Conservation (phyloP, 2,113 vertebrate species). For the Corythoichthys intestinalis region DNA sequence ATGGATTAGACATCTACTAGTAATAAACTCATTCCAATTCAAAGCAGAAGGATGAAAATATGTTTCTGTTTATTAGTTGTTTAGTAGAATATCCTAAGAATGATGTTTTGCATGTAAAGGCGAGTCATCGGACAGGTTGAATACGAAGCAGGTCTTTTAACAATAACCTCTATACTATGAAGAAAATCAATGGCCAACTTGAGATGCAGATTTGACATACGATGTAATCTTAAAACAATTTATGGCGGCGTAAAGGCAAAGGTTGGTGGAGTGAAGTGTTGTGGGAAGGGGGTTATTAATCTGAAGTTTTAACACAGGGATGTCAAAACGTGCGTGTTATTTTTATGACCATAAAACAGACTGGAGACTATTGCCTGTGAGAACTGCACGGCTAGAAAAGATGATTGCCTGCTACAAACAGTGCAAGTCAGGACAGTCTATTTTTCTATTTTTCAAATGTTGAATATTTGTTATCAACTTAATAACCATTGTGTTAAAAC, state of each 20-base stretch:
- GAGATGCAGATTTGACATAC: conserved; percentile 18
- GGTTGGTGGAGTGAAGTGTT: background rate
- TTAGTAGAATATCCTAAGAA: no score
- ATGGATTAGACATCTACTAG: no score
- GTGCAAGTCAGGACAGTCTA: no score
- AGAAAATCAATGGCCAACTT: conserved; percentile 12
- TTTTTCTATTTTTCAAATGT: no score
- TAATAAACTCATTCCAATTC: no score
- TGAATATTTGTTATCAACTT: no score
- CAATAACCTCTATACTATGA: conserved; percentile 13
- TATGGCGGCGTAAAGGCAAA: conserved; percentile 5
- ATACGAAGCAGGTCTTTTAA: background rate
- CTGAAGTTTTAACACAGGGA: conserved; percentile 12
- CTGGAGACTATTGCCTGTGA: no score
- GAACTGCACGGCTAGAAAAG: no score
- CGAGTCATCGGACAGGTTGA: background rate
- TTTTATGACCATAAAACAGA: background rate
- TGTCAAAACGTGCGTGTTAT: conserved; percentile 14
- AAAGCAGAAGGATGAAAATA: no score
- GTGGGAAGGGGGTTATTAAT: conserved; percentile 27
- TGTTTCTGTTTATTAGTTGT: no score
- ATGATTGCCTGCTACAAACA: no score
- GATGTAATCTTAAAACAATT: conserved; percentile 26
- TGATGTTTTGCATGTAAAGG: background rate
- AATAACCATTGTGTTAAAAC: no score